Evolutionary conservation across 2,113 vertebrate genomes (phyloP), one percentile per base, ranked within the genome.

Genomic region (Crocuta crocuta): DNA sequence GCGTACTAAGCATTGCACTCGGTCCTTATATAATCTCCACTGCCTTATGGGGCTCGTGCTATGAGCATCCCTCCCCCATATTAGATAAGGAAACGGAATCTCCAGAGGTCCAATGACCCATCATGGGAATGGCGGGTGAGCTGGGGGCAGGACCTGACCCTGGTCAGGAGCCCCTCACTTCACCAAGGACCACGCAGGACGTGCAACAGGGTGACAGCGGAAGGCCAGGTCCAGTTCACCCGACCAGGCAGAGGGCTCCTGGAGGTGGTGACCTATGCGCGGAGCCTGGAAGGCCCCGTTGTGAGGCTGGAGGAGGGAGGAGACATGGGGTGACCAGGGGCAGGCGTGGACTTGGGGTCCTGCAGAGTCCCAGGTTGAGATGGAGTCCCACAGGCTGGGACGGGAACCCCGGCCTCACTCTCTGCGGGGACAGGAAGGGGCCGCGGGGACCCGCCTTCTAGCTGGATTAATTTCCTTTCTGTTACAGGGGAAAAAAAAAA

Each of bases 111-210:
- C 16, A 7, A 5, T 13, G 55, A 15, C 39, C 7, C n/a, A 16
- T 11, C 26, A 0, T 5, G 4, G n/a, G 19, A 15, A 33, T 4
- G 85, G 78, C 48, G 0, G 33, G 13, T 2, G 23, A 78, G n/a
- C 50, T 31, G 43, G 6, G 6, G 39, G 23, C 33, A 10, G 68
- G 35, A 13, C 23, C 5, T 5, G 17, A 61, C 50, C 50, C 43
- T 10, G 3, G 7, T 3, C 5, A 9, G 43, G 28, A 24, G n/a
- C 10, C 53, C 0, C 23, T 19, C 1, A 0, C n/a, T 24, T 24
- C 39, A 19, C 2, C 76, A 21, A 12, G 26, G 24, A 33, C 24
- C 21, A 15, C 48, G 55, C 12, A 24, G 65, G n/a, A 48, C 23
- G 4, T 45, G 10, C 1, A 13, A 2, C 8, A 9, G 31, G 45